These are phyloP conservation scores for Actinia tenebrosa DNA, from an alignment of 64 coral and sea anemone genomes.

Conservation along the genomic window DNA sequence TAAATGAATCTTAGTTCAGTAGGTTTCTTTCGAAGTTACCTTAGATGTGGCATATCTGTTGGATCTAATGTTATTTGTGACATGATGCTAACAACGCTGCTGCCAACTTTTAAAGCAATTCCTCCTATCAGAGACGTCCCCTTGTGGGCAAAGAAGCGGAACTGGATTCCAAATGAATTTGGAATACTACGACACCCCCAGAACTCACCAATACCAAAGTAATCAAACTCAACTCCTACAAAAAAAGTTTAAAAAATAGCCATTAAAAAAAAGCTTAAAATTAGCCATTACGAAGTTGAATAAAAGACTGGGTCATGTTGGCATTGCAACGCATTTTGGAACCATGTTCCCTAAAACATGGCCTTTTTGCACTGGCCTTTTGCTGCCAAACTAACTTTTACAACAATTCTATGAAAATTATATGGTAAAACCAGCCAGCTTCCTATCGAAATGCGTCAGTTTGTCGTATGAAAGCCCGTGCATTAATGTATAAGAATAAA, in stretches of 20 bases:
- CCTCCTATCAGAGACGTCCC: constrained; percentile 59
- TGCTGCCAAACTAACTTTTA: too few species aligned
- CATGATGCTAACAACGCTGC: constrained; percentile 42
- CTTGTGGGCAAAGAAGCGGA: constrained; percentile 61
- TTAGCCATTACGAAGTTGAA: too few species aligned
- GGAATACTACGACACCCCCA: constrained; percentile 57
- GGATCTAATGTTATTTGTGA: constrained; percentile 18
- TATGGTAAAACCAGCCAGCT: too few species aligned
- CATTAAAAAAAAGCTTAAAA: neutral
- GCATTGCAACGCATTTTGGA: too few species aligned
- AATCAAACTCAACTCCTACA: constrained; percentile 62
- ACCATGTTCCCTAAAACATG: too few species aligned
- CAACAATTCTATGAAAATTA: too few species aligned
- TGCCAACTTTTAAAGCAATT: constrained; percentile 49
- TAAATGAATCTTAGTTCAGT: too few species aligned
- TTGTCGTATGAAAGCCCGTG: too few species aligned
- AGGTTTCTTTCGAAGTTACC: constrained; percentile 7
- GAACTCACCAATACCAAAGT: constrained; percentile 76
- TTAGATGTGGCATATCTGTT: constrained; percentile 34
- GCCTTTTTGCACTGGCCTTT: too few species aligned
- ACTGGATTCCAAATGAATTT: constrained; percentile 68
- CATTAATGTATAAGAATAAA: too few species aligned
- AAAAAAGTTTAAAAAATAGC: neutral
- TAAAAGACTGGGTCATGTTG: too few species aligned
- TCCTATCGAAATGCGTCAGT: too few species aligned